phyloP scores from a whole-genome alignment of 2,888 invertebrate genomes.

The Rotaria magnacalcarata region DNA sequence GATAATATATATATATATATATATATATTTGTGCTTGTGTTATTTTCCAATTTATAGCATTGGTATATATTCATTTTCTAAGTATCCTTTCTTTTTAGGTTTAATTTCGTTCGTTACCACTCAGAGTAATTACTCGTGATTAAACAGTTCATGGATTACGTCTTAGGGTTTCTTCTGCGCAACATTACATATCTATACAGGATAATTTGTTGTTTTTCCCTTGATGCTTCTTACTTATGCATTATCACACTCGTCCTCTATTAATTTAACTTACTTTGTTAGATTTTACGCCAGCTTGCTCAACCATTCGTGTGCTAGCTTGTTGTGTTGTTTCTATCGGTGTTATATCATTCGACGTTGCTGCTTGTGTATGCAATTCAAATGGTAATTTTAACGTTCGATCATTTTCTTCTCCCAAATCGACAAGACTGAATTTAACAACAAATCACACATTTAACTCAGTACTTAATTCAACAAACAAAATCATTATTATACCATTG shows the following conservation, averaged over 20 bases:
- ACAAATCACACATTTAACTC: too few relatives aligned
- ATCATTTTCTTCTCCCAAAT: slow-evolving; percentile 29
- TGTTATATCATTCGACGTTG: neutral
- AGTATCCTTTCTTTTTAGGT: too few relatives aligned
- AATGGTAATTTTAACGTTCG: neutral
- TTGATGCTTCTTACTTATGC: too few relatives aligned
- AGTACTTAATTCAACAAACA: too few relatives aligned
- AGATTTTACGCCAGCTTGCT: neutral
- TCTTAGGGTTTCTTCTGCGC: neutral
- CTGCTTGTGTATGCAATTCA: neutral
- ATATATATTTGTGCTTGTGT: too few relatives aligned
- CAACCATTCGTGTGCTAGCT: neutral
- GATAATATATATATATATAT: too few relatives aligned
- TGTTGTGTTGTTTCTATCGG: neutral
- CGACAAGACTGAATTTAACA: neutral
- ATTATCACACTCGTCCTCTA: too few relatives aligned
- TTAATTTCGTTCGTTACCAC: neutral
- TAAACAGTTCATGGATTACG: neutral
- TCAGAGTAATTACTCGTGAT: neutral
- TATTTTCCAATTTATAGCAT: too few relatives aligned
- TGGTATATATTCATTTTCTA: too few relatives aligned
- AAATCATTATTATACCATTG: too few relatives aligned
- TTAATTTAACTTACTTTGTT: neutral
- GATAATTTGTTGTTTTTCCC: neutral
- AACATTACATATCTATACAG: neutral